Base-by-base conservation (phyloP, 2,888 invertebrate genomes). In the Catocala fraxini region DNA sequence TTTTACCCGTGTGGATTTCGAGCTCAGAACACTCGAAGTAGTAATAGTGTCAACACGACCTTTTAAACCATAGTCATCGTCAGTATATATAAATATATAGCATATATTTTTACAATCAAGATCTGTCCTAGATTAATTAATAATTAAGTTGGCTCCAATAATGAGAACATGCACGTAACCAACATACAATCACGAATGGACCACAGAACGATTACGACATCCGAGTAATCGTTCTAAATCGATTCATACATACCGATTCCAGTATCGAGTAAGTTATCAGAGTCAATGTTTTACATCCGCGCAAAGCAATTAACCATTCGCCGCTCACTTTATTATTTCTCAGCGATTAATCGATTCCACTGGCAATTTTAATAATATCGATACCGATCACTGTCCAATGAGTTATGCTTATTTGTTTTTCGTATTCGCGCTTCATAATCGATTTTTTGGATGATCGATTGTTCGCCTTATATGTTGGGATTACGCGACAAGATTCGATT, bases 361-460 rank as follows among this genome's bases (percentile, higher is more conserved):
- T 88, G 84, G 83, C 86, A 79, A 82, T 89, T 88, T 89, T 90
- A 91, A 91, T 91, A 91, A 88, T 54, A 57, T 89, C 89, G 91
- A 91, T 91, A 87, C 82, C 81, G 87, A 92, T 91, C 90, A 80
- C 73, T 79, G 84, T 77, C 77, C 79, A 82, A 85, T 89, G 89
- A 91, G 84, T 90, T 88, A 89, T 88, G 86, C 80, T 90, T 92
- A 91, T 92, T 93, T 93, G 91, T 88, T 91, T 91, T 89, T 84
- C 80, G 80, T 74, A 77, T 79, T 81, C 81, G 79, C 80, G 68
- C 65, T 64, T 70, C 53, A 57, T 80, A 80, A 82, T 82, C 82
- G 81, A 62, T 77, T 82, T 80, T 73, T 79, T 68, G 42, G 68
- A 74, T 71, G 79, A 80, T 76, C 75, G 67, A 79, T 75, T 69